Conservation (phyloP, 2,888 invertebrate genomes). For the Drosophila diplacantha region DNA sequence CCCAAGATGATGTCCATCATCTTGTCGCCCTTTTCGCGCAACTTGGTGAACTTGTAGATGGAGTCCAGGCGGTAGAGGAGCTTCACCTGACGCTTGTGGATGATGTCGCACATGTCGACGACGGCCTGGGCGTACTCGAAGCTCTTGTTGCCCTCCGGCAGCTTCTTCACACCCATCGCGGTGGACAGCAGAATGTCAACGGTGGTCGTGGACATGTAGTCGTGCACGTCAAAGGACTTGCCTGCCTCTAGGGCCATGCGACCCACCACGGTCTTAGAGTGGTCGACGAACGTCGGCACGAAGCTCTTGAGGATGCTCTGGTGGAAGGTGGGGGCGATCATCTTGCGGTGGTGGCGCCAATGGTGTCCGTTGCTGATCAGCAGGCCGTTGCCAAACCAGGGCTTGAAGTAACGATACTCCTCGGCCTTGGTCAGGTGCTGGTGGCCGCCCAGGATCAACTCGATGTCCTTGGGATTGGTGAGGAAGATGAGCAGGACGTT, state of each 20-base stretch:
- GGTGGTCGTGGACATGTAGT: conserved; percentile 88
- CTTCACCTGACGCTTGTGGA: conserved; percentile 87
- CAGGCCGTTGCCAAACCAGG: conserved; percentile 88
- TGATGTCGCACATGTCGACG: conserved; percentile 91
- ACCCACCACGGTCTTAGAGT: conserved; percentile 84
- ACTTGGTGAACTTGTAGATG: conserved; percentile 84
- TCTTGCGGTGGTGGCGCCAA: conserved; percentile 89
- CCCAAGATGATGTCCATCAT: conserved; percentile 86
- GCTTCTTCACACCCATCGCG: conserved; percentile 90
- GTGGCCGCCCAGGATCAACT: conserved; percentile 85
- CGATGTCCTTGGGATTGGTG: conserved; percentile 84
- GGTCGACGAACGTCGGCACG: conserved; percentile 86
- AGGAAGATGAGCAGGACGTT: conserved; percentile 84
- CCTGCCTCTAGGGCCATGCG: conserved; percentile 82
- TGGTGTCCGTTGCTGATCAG: conserved; percentile 87
- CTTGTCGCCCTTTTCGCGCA: conserved; percentile 83
- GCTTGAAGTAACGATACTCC: conserved; percentile 87
- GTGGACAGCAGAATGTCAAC: conserved; percentile 89
- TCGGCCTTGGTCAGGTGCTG: conserved; percentile 86
- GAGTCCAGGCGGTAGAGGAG: conserved; percentile 85
- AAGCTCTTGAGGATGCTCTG: conserved; percentile 90
- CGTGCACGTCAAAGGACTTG: conserved; percentile 86
- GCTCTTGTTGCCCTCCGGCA: conserved; percentile 83
- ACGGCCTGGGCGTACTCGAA: conserved; percentile 91
- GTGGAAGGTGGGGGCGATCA: conserved; percentile 91